Conservation (phyloP, 2,113 vertebrate genomes). For the Perca fluviatilis region DNA sequence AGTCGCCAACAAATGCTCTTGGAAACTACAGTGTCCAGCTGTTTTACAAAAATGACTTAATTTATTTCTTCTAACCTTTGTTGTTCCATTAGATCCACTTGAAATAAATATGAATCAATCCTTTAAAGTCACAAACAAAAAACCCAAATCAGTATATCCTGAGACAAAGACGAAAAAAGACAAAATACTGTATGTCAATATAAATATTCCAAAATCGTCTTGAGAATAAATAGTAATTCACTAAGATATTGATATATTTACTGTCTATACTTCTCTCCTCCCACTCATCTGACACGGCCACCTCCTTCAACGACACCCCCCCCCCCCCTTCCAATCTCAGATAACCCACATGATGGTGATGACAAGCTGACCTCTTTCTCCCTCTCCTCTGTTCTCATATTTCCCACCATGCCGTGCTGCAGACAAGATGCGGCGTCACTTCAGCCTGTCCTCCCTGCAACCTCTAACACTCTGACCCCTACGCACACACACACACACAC, state of each 20-base stretch:
- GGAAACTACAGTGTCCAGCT: too few species aligned
- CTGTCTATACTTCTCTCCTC: background rate
- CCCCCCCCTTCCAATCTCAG: constrained; percentile 18
- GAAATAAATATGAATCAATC: too few species aligned
- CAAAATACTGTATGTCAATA: background rate
- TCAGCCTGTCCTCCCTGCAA: constrained; percentile 49
- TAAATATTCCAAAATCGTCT: background rate
- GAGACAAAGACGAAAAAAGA: background rate
- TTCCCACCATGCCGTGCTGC: constrained; percentile 66
- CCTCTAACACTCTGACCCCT: constrained; percentile 54
- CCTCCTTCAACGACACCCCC: constrained; percentile 27
- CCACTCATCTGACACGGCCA: constrained; percentile 8
- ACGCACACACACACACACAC: constrained; percentile 10
- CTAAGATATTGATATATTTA: background rate
- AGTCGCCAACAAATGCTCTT: too few species aligned
- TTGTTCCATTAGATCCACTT: background rate
- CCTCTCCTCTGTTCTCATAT: constrained; percentile 45
- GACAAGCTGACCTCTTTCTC: constrained; percentile 57
- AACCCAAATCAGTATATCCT: background rate
- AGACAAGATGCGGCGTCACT: constrained; percentile 64
- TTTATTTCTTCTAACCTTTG: background rate
- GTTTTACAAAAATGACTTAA: too few species aligned
- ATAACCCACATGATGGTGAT: constrained; percentile 50
- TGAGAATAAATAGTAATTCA: background rate
- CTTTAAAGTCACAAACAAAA: background rate